A percentile compares a stretch with the other conserved stretches of the same genome.
Conservation (phyloP, 1,140 invertebrate species). For the Augochlora pura region DNA sequence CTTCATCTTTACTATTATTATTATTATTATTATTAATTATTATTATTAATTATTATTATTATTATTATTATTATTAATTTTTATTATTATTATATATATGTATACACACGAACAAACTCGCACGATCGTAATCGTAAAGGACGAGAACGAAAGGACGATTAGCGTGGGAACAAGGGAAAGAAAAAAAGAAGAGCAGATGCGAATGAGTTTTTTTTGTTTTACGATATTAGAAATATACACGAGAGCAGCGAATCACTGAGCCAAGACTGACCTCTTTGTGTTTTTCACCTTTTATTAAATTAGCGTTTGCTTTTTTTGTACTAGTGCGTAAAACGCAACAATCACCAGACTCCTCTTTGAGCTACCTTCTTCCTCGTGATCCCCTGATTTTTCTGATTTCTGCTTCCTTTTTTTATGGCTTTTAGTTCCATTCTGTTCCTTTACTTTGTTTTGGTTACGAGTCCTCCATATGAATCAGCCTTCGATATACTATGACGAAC, state of each 20-base stretch:
- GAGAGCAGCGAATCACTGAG: conserved; percentile 64
- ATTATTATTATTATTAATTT: too few relatives aligned
- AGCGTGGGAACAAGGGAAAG: background rate
- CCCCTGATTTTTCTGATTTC: conserved; percentile 22
- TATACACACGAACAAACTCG: conserved; percentile 22
- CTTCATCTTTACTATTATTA: too few relatives aligned
- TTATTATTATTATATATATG: conserved; percentile 5
- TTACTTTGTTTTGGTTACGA: background rate
- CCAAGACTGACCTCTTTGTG: conserved; percentile 60
- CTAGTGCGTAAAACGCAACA: background rate
- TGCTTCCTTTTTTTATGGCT: background rate
- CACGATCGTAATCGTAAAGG: conserved; percentile 60
- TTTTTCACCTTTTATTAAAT: conserved; percentile 37
- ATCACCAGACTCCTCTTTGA: too few relatives aligned
- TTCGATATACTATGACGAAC: background rate
- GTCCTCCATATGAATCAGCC: background rate
- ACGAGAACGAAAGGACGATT: background rate
- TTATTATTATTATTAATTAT: background rate
- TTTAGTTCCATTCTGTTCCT: background rate
- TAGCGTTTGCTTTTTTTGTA: conserved; percentile 19
- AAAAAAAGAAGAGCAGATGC: background rate
- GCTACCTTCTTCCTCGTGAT: too few relatives aligned
- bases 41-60: too few relatives aligned
- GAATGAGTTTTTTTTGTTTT: conserved; percentile 31
- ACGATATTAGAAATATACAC: conserved; percentile 53